A percentile compares a stretch with the other conserved stretches of the same genome.
These are phyloP conservation scores for Ageneiosus marmoratus DNA, from an alignment of 2,113 vertebrate genomes.

Conservation along the genomic window DNA sequence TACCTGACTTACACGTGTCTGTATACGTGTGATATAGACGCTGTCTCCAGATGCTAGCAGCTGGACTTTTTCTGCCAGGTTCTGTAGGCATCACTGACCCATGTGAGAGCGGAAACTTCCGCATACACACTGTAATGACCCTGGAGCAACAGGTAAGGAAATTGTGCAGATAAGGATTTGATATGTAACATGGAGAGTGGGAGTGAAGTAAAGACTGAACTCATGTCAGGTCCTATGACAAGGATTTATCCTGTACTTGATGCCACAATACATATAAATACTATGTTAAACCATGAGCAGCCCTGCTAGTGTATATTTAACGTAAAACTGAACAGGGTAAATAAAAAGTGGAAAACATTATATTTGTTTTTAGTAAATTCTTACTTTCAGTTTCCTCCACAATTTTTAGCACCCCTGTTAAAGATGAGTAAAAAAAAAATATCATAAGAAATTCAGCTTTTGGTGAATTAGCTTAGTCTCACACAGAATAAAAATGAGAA, in stretches of 20 bases:
- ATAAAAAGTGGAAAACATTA: not conserved
- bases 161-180: not conserved
- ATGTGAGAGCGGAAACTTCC: slow-evolving; percentile 94
- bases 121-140: slow-evolving; percentile 97
- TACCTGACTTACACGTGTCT: not conserved
- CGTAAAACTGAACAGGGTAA: not conserved
- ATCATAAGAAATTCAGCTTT: no score
- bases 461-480: no score
- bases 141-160: slow-evolving; percentile 90
- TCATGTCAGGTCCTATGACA: not conserved
- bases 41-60: slow-evolving; percentile 94
- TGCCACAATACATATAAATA: not conserved
- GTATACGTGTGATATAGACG: slow-evolving; percentile 72
- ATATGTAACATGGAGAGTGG: not conserved
- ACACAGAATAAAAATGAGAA: no score
- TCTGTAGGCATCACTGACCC: slow-evolving; percentile 96
- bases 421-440: no score
- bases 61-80: slow-evolving; percentile 92
- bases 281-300: not conserved
- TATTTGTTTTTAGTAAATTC: not conserved
- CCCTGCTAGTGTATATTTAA: not conserved
- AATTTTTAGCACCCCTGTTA: no score
- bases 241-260: not conserved
- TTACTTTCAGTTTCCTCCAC: no score
- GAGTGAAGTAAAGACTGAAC: no score